Base-by-base conservation (phyloP, 2,888 invertebrate species). In the Scaptomyza flava region DNA sequence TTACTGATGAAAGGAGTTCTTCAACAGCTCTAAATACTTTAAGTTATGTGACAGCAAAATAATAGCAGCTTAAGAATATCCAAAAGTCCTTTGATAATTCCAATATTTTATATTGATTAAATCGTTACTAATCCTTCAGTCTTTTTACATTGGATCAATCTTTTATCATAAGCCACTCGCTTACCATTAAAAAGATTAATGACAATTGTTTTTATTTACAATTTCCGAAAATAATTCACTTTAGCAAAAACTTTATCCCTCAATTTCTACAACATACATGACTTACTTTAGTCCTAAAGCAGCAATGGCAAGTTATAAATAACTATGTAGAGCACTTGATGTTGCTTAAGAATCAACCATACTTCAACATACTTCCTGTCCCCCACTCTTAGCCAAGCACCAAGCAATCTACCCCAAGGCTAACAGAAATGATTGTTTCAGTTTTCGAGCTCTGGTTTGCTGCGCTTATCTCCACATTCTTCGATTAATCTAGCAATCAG, bases 401-500 rank as follows among this genome's bases (percentile, higher is more conserved):
- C n/a, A 0, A 20, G 14, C 31, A n/a, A 2, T 45, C 20, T 9
- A 8, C 31, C 8, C 33, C 27, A 14, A 27, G 33, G 2, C 36
- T 8, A 14, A 23, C 20, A 5, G 8, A 42, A 67, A 61, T 56
- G 36, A 64, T 72, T 72, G 72, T 57, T 27, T 43, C 20, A 46
- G 56, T 59, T 58, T 20, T 42, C 45, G 12, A 50, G 56, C 48
- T 51, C 42, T 53, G 17, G 20, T 17, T 43, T 43, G 6, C 9
- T 17, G 38, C 41, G 43, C 45, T 56, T 72, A 68, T 68, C 56
- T 36, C 30, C 11, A 11, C 12, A 5, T 20, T 8, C 14, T 20
- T 8, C 20, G 80, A 82, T 81, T 82, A 82, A 74, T 63, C 60
- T 51, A 68, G 58, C 58, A 61, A 27, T 27, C 27, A 27, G 6